These are phyloP conservation scores for Drosophila mojavensis DNA, from an alignment of 1,140 invertebrate genomes.

Conservation along the genomic window DNA sequence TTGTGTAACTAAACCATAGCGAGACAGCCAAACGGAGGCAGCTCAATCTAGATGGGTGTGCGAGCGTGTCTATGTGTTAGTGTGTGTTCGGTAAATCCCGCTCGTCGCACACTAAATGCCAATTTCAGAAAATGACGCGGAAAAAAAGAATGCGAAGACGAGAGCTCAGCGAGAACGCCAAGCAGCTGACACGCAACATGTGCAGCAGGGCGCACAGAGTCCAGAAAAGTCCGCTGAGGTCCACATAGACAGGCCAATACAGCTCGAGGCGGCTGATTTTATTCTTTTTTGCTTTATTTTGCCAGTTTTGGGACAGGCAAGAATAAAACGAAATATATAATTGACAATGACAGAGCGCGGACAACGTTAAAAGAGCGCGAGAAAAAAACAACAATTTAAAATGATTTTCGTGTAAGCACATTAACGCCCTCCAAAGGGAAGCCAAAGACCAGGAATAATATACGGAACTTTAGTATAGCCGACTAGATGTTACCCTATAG, in stretches of 20 bases:
- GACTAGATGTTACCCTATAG: neutral
- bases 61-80: constrained; percentile 22
- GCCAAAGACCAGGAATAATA: constrained; percentile 13
- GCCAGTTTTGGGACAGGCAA: neutral
- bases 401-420: constrained; percentile 74
- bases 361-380: constrained; percentile 38
- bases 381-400: constrained; percentile 65
- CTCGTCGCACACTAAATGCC: constrained; percentile 80
- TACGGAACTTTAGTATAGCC: neutral
- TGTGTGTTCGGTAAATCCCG: constrained; percentile 69
- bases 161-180: constrained; percentile 19
- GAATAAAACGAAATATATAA: constrained; percentile 39
- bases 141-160: constrained; percentile 42
- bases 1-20: constrained; percentile 78
- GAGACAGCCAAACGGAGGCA: constrained; percentile 64
- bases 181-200: constrained; percentile 60
- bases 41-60: constrained; percentile 46
- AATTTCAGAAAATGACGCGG: constrained; percentile 81
- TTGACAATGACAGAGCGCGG: constrained; percentile 74
- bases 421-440: constrained; percentile 35
- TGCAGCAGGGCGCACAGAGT: constrained; percentile 12
- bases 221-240: neutral
- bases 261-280: constrained; percentile 49
- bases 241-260: constrained; percentile 28
- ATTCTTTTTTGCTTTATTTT: neutral